Evolutionary conservation across 2,888 invertebrate genomes (phyloP), one percentile per base, ranked within the genome.

Genomic region (Odontocolon sp.): DNA sequence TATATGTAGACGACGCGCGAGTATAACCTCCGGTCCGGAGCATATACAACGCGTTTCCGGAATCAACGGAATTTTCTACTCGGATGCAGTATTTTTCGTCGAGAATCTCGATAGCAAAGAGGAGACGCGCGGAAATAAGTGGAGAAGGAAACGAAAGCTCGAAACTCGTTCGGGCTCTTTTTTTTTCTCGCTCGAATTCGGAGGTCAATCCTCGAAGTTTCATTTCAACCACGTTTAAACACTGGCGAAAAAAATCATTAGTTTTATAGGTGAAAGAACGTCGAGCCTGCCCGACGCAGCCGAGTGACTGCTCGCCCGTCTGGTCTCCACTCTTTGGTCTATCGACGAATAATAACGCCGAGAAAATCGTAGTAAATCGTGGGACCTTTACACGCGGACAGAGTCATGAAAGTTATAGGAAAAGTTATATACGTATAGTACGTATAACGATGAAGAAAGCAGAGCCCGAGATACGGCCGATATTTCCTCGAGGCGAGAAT

Each of bases 31-130:
- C 28, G 31, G 31, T 52, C 50, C 33, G 36, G 42, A 40, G 50
- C 40, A 36, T n/a, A n/a, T n/a, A n/a, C n/a, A 67, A 50, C 47
- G 63, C 71, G 63, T 71, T 77, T 67, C 76, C 71, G 45, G 38
- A 67, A 67, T 67, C 52, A 67, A 52, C 59, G 52, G 59, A 59
- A 61, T 67, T 68, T 68, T 31, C 50, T 40, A 66, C 28, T n/a
- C 33, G 21, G 52, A 61, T 31, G 31, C 52, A n/a, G 9, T n/a
- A n/a, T 50, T 14, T 50, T 28, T 18, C 33, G 54, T 54, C 59
- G 38, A 9, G 21, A 70, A 61, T 52, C 61, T 67, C 47, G 64
- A 38, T 28, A 63, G 54, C 47, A 38, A 36, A 50, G 16, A 38
- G 42, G 8, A 21, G 42, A 52, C 52, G 18, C 11, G 42, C 66